A percentile compares a stretch with the other conserved stretches of the same genome.
These are phyloP conservation scores for Probaryconus sp. DNA, from an alignment of 1,140 invertebrate species.

Conservation along the genomic window DNA sequence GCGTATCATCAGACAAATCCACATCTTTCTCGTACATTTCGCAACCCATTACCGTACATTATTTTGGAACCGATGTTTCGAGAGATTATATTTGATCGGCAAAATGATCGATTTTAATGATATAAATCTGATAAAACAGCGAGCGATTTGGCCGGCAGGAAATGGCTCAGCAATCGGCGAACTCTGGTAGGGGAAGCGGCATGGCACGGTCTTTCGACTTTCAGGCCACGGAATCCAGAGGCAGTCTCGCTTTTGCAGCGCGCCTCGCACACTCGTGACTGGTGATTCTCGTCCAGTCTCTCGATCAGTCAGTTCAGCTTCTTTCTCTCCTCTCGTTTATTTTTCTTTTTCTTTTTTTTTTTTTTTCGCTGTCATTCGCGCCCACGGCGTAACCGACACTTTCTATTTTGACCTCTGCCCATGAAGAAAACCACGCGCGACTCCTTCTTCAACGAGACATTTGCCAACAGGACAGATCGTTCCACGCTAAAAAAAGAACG, in stretches of 20 bases:
- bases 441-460: neutral
- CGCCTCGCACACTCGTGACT: slow-evolving; percentile 36
- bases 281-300: too few relatives aligned
- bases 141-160: slow-evolving; percentile 5
- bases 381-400: slow-evolving; percentile 55
- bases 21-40: too few relatives aligned
- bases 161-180: slow-evolving; percentile 7
- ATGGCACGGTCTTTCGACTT: slow-evolving; percentile 30
- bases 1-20: too few relatives aligned
- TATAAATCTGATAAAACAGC: slow-evolving; percentile 3
- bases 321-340: slow-evolving; percentile 17
- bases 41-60: too few relatives aligned
- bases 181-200: slow-evolving; percentile 26
- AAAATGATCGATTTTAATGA: too few relatives aligned
- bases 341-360: too few relatives aligned
- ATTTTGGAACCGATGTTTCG: too few relatives aligned
- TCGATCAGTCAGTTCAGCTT: slow-evolving; percentile 11
- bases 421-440: slow-evolving; percentile 6
- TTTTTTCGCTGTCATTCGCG: slow-evolving; percentile 20
- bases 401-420: slow-evolving; percentile 69
- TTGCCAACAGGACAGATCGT: neutral
- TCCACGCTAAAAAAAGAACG: too few relatives aligned
- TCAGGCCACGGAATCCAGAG: slow-evolving; percentile 38
- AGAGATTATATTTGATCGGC: too few relatives aligned
- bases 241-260: slow-evolving; percentile 65